phyloP scores from a whole-genome alignment of 2,888 invertebrate genomes.

The Perdita meconis region DNA sequence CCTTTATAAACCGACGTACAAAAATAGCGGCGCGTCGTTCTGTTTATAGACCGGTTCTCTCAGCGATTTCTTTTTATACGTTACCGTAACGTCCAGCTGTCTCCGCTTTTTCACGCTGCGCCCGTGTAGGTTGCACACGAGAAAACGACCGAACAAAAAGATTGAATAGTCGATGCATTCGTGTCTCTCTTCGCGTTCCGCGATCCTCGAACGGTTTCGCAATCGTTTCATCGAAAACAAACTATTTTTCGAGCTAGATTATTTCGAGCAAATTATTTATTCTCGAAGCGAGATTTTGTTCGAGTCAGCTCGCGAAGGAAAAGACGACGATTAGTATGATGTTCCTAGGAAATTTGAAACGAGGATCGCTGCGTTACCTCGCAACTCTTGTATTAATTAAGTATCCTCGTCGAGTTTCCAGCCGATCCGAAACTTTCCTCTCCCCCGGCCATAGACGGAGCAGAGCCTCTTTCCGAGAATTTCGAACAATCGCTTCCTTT shows the following conservation, averaged over 20 bases:
- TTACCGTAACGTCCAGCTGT: slow-evolving; percentile 8
- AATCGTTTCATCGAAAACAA: no score
- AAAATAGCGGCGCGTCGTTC: slow-evolving; percentile 46
- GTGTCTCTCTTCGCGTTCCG: no score
- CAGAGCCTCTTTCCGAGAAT: neutral
- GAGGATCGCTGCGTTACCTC: neutral
- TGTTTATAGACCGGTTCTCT: slow-evolving; percentile 46
- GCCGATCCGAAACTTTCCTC: neutral
- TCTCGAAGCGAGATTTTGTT: neutral
- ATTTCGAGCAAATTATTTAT: no score
- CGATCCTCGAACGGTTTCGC: no score
- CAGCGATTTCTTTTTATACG: slow-evolving; percentile 27
- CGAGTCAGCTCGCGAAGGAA: neutral
- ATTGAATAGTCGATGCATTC: no score
- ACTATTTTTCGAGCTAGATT: no score
- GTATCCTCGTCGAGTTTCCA: neutral
- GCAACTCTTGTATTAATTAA: slow-evolving; percentile 16
- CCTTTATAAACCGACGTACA: slow-evolving; percentile 50
- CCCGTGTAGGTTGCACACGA: neutral
- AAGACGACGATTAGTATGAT: slow-evolving; percentile 1
- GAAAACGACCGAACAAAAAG: neutral
- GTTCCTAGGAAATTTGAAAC: slow-evolving; percentile 4
- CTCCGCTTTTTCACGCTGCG: neutral
- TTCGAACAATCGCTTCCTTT: neutral
- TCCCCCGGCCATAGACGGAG: neutral